Evolutionary conservation across 1,140 invertebrate genomes (phyloP).

Genomic region (Pseudomyrmex pallidus): DNA sequence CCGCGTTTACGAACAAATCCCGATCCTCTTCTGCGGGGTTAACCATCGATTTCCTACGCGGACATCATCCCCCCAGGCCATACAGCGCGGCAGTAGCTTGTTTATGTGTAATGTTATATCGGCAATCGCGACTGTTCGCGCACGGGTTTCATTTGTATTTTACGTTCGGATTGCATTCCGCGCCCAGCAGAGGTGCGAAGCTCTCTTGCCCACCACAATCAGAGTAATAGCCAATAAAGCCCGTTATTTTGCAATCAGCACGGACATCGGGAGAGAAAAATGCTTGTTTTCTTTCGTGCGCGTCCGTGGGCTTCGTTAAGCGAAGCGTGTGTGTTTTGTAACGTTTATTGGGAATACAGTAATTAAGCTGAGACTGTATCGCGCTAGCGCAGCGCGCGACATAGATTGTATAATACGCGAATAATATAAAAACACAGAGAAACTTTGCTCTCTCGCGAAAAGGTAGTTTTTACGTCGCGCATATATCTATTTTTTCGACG

Average conservation of each 20-base stretch:
- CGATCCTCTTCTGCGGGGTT: constrained; percentile 17
- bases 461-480: not conserved
- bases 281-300: constrained; percentile 52
- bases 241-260: constrained; percentile 59
- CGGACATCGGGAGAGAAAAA: constrained; percentile 22
- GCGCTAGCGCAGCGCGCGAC: not conserved
- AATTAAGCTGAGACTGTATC: constrained; percentile 34
- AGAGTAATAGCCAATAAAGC: constrained; percentile 62
- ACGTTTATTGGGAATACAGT: constrained; percentile 43
- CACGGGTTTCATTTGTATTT: constrained; percentile 44
- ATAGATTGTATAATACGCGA: constrained; percentile 19
- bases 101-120: constrained; percentile 63
- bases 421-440: not conserved
- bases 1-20: constrained; percentile 1
- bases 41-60: constrained; percentile 40
- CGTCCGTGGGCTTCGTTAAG: constrained; percentile 17
- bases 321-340: not conserved
- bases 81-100: constrained; percentile 16
- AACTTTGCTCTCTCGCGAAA: not conserved
- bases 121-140: constrained; percentile 34
- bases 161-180: constrained; percentile 24
- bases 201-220: constrained; percentile 25
- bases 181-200: constrained; percentile 24
- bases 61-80: not conserved
- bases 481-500: not conserved